These are phyloP conservation scores for Caenorhabditis sulstoni DNA, from an alignment of 2,888 invertebrate genomes.

Conservation along the genomic window DNA sequence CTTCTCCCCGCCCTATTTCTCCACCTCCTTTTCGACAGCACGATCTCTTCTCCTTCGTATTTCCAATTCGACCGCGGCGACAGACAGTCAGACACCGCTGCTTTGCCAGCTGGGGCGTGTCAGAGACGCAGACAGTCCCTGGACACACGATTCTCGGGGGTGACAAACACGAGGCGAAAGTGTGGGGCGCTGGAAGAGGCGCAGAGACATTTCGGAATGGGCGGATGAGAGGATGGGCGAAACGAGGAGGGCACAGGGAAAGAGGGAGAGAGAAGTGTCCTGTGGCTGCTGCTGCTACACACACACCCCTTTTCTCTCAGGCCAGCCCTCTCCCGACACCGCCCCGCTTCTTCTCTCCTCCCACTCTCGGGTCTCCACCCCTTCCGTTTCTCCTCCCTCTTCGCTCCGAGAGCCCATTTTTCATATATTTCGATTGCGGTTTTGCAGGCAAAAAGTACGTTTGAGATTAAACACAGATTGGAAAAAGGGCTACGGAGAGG, in stretches of 20 bases:
- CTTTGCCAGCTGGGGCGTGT: background rate
- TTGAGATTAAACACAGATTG: background rate
- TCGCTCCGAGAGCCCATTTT: background rate
- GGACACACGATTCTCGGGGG: too few relatives aligned
- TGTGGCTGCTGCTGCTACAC: background rate
- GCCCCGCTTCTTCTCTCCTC: conserved; percentile 1
- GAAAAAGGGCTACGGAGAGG: background rate
- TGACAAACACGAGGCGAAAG: too few relatives aligned
- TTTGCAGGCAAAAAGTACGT: background rate
- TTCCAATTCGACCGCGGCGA: background rate
- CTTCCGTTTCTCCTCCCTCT: background rate
- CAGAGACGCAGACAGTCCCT: background rate
- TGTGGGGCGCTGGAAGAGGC: too few relatives aligned
- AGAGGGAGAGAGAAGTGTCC: too few relatives aligned
- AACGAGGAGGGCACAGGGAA: too few relatives aligned
- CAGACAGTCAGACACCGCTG: background rate
- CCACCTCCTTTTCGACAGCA: background rate
- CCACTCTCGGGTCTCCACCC: background rate
- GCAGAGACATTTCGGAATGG: background rate
- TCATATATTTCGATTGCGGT: background rate
- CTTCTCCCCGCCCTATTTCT: background rate
- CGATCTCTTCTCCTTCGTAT: too few relatives aligned
- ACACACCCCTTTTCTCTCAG: background rate
- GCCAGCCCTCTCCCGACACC: background rate
- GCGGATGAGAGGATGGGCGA: background rate